phyloP scores from a whole-genome alignment of 2,797 vertebrate genomes.

The Sebastes vulpes region DNA sequence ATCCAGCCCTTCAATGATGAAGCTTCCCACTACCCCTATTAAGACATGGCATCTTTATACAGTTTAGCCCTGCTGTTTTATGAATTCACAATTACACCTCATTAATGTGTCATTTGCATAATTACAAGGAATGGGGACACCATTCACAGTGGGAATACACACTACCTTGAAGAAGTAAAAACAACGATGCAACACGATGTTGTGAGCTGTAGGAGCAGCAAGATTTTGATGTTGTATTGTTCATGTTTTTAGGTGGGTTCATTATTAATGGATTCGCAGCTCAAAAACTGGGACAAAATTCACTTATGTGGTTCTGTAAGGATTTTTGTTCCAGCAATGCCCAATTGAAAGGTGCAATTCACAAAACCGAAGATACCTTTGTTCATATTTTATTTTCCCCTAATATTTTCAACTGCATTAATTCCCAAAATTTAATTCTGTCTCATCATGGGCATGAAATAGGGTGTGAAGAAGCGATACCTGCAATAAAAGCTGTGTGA shows the following conservation, averaged over 20 bases:
- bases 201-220: constrained; percentile 16
- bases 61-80: constrained; percentile 89
- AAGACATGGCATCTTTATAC: constrained; percentile 83
- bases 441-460: constrained; percentile 63
- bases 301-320: neutral
- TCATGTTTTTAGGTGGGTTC: constrained; percentile 30
- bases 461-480: constrained; percentile 46
- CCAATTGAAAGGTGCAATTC: constrained; percentile 33
- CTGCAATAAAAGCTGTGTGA: constrained; percentile 46
- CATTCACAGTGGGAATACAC: constrained; percentile 79
- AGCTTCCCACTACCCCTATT: constrained; percentile 81
- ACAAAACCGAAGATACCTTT: constrained; percentile 33
- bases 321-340: neutral
- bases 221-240: constrained; percentile 40
- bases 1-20: constrained; percentile 80
- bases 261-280: constrained; percentile 51
- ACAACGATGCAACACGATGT: constrained; percentile 22
- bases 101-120: constrained; percentile 91
- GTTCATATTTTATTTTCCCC: constrained; percentile 33
- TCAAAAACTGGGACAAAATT: constrained; percentile 46
- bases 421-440: constrained; percentile 55
- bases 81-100: constrained; percentile 90
- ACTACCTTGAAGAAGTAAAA: constrained; percentile 61
- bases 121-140: constrained; percentile 88
- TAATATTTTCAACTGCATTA: constrained; percentile 51